These are phyloP conservation scores for Hedychridium roseum DNA, from an alignment of 2,888 invertebrate genomes.

Conservation along the genomic window DNA sequence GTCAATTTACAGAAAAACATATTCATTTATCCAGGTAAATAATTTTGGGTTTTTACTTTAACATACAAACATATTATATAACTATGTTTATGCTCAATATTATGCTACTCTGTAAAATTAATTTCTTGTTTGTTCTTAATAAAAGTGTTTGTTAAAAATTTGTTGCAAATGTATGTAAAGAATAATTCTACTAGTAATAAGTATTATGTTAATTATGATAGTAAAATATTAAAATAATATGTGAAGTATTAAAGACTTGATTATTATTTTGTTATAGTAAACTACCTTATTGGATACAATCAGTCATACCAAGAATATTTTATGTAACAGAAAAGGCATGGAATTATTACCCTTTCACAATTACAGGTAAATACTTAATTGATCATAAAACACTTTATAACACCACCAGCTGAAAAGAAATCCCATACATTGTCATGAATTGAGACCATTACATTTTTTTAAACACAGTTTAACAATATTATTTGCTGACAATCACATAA, in stretches of 20 bases:
- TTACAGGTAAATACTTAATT: slow-evolving; percentile 79
- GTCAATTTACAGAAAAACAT: slow-evolving; percentile 90
- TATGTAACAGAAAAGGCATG: slow-evolving; percentile 94
- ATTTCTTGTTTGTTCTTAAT: not conserved
- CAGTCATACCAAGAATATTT: slow-evolving; percentile 87
- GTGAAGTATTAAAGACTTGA: not conserved
- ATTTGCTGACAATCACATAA: no score
- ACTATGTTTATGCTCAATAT: no score
- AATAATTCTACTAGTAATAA: no score
- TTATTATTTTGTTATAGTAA: slow-evolving; percentile 70
- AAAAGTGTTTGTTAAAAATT: no score
- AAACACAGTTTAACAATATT: no score
- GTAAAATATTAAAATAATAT: not conserved
- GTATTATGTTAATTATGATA: no score
- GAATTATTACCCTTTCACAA: slow-evolving; percentile 93
- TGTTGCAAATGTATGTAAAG: no score
- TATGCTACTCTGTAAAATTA: slow-evolving; percentile 9
- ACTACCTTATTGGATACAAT: slow-evolving; percentile 85
- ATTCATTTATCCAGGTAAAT: slow-evolving; percentile 86
- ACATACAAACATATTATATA: not conserved
- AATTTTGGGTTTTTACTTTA: slow-evolving; percentile 39
- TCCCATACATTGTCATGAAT: no score
- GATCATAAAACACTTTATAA: no score
- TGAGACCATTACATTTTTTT: no score
- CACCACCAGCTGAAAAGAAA: no score